Base-by-base conservation (phyloP, 2,888 invertebrate species). In the Ptychoptera contaminata region DNA sequence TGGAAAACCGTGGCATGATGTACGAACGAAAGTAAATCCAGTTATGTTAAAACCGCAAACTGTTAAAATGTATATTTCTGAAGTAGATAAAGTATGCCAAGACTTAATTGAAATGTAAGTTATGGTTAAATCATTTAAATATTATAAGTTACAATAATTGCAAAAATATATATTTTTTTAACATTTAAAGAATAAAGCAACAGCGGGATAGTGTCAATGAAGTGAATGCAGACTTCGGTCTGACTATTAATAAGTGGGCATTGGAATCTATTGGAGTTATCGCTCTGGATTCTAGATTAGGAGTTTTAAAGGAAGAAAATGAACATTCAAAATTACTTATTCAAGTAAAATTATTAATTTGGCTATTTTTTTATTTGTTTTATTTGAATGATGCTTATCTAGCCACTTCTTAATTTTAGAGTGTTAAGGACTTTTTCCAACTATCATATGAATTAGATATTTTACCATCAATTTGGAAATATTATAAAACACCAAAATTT, bases 1-100 rank as follows among this genome's bases (percentile, higher is more conserved):
- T 59, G 81, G 78, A 1, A 67, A 72, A 9, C 67, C 73, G 50
- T 82, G 82, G 82, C 70, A 74, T 35, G 67, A 73, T 43, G 70
- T 81, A 50, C 68, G 82, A 14, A 71, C 73, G 1, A 74, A 74
- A 46, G 77, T 79, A 0, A 80, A 81, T 58, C 77, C 77, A 42
- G 69, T 77, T 30, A 63, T 82, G 58, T 60, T 82, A 58, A 72
- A 77, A 53, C 76, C 79, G 0, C 73, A 74, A 50, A 59, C 70
- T 47, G 65, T 71, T 1, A 71, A 69, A 55, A 56, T 70, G 1
- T 76, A 75, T 49, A 54, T 69, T 4, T 62, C 67, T 2, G 65
- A 61, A 10, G 61, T 76, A 45, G 66, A 69, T 45, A 63, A 66
- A 47, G 71, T 75, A 30, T 70, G 71, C 31, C 57, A 54, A 16